Evolutionary conservation across 2,113 vertebrate species (phyloP).

Genomic region (Otis tarda): DNA sequence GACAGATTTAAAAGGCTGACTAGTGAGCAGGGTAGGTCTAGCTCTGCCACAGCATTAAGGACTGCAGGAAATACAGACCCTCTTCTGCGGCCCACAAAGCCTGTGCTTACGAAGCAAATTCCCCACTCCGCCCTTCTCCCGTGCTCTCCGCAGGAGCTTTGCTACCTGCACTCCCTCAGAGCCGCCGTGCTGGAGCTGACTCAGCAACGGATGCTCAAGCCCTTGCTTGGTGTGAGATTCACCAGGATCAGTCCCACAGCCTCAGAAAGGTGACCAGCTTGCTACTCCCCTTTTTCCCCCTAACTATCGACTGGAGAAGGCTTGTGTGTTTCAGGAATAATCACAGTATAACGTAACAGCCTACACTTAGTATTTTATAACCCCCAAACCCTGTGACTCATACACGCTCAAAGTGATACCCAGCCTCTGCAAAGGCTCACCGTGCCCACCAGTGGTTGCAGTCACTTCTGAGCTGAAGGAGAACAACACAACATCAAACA

Average conservation of each 20-base stretch:
- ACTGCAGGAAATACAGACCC: neutral
- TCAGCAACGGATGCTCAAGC: neutral
- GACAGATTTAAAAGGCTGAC: neutral
- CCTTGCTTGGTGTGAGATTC: neutral
- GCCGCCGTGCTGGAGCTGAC: neutral
- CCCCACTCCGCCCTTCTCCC: neutral
- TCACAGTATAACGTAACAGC: neutral
- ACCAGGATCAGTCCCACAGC: neutral
- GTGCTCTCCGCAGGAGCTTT: neutral
- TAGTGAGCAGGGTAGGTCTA: neutral
- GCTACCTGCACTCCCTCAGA: neutral
- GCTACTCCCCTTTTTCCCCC: neutral
- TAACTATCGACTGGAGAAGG: neutral
- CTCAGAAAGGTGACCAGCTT: neutral
- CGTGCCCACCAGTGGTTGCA: neutral
- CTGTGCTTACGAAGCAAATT: neutral
- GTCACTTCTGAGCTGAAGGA: neutral
- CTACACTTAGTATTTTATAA: neutral
- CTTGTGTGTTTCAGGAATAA: neutral
- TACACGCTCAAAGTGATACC: neutral
- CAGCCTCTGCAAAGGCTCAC: neutral
- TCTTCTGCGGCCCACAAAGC: neutral
- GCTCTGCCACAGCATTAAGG: neutral
- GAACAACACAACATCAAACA: neutral
- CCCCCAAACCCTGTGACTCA: neutral